phyloP scores from a whole-genome alignment of 2,888 invertebrate species.

The Nipponacmea schrenckii region DNA sequence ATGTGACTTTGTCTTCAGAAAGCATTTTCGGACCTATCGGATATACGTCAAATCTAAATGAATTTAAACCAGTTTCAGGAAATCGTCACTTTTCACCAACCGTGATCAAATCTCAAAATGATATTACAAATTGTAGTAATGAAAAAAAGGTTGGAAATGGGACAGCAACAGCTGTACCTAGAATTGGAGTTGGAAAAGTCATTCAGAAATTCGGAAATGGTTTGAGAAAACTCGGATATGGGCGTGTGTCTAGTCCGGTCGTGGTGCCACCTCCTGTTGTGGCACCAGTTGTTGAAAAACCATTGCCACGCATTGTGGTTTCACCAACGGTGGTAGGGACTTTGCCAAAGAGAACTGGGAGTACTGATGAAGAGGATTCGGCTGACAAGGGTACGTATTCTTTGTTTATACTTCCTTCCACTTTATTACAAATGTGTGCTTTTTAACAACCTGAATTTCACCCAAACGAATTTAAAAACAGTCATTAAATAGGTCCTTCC shows the following conservation, averaged over 20 bases:
- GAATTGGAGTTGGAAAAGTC: background rate
- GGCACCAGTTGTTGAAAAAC: background rate
- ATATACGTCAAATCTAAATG: no score
- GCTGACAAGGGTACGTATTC: background rate
- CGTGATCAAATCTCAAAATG: background rate
- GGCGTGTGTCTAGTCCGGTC: background rate
- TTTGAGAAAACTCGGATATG: background rate
- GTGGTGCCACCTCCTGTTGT: background rate
- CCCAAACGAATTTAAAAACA: no score
- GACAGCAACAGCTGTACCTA: background rate
- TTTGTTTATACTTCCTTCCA: background rate
- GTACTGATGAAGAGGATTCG: background rate
- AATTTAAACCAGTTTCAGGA: no score
- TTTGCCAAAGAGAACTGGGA: background rate
- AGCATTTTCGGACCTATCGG: no score
- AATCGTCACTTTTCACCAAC: background rate
- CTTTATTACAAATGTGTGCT: background rate
- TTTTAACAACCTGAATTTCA: background rate
- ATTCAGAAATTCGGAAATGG: constrained; percentile 7
- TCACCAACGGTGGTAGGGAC: background rate
- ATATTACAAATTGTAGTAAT: no score
- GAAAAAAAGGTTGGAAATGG: no score
- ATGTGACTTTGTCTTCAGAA: no score
- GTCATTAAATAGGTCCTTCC: no score
- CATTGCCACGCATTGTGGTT: background rate